Base-by-base conservation (phyloP, 2,888 invertebrate genomes). In the Syrista parreyssii region DNA sequence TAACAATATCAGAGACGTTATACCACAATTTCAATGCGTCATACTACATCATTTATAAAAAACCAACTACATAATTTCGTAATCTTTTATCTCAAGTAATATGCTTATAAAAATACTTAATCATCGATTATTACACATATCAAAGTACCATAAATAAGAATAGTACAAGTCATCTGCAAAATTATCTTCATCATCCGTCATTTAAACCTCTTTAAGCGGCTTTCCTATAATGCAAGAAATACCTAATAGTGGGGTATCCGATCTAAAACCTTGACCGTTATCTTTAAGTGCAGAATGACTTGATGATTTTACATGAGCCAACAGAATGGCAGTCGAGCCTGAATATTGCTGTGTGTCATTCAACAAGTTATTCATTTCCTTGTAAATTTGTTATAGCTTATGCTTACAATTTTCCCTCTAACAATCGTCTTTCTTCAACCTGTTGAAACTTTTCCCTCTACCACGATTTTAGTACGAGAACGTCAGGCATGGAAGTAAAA, bases 401-500 rank as follows among this genome's bases (percentile, higher is more conserved):
- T 55, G 55, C 1, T 9, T 23, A 9, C 23, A 55, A 23, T 6
- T 23, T 55, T 15, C 23, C 23, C 23, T 55, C 55, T 15, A 55
- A 55, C 9, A 55, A 55, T 55, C 9, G 9, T 55, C 9, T 9
- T 55, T 9, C 23, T 23, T 55, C 6, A 23, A 55, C 23, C 55
- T 55, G 55, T 55, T 55, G 55, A 55, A 55, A 55, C 55, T 15
- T 9, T 23, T 55, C 23, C 23, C 23, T 55, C 23, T 2, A 55
- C 23, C 6, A 23, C 55, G 23, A 23, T 23, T 23, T 6, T 55
- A 23, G 23, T 23, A 55, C 23, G 55, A 9, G 0, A 55, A 9
- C 55, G 23, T 75, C 69, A 72, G 80, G 73, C 32, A 88, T 87
- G 88, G 84, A 81, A 75, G 78, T 86, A 55, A 84, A 84, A 32